Conservation (phyloP, 2,113 vertebrate species). For the Furnarius figulus region DNA sequence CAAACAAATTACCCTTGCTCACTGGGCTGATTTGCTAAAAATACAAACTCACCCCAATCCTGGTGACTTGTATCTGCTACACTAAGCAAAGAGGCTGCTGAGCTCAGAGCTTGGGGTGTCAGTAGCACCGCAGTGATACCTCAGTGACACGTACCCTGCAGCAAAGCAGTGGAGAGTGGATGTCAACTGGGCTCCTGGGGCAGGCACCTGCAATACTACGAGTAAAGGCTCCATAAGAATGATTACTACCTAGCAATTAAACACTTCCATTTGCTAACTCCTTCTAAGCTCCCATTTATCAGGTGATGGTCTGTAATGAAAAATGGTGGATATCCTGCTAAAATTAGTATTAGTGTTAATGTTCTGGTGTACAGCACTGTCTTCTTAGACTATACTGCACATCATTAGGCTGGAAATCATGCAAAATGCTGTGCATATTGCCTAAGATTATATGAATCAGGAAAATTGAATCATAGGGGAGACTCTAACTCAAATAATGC, state of each 20-base stretch:
- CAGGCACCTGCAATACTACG: not conserved
- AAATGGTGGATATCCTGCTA: not conserved
- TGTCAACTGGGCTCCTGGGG: not conserved
- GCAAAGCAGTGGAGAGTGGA: accelerated
- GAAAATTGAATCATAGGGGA: not conserved
- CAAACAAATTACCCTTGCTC: not conserved
- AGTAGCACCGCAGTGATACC: accelerated
- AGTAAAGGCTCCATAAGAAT: not conserved
- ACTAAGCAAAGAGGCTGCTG: not conserved
- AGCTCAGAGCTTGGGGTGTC: not conserved
- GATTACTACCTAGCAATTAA: not conserved
- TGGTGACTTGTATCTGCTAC: not conserved
- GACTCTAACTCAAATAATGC: not conserved
- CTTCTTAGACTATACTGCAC: not conserved
- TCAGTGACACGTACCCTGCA: not conserved
- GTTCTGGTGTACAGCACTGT: not conserved
- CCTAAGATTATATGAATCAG: not conserved
- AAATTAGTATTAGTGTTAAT: not conserved
- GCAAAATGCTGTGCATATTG: not conserved
- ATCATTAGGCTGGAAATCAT: not conserved
- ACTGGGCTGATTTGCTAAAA: not conserved
- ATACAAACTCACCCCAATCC: not conserved
- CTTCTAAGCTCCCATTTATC: not conserved
- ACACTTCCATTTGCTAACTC: not conserved
- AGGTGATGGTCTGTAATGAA: not conserved